Base-by-base conservation (phyloP, 1,140 invertebrate genomes). In the Pseudomyrmex cubaensis region DNA sequence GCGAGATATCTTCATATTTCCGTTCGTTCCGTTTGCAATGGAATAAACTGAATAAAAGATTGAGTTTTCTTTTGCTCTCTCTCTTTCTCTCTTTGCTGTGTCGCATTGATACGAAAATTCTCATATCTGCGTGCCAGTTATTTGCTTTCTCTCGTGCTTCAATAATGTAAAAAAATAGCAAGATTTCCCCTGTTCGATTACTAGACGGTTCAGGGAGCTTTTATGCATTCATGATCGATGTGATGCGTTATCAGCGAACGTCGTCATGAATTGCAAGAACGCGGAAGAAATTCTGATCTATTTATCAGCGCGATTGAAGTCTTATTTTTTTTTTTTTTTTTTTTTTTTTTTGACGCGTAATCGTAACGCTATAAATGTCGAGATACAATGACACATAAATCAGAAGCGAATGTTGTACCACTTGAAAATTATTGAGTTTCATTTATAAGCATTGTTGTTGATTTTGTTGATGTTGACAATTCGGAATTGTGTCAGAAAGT, bases 41-140 rank as follows among this genome's bases (percentile, higher is more conserved):
- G 66, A 61, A 80, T 80, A 80, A 80, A 80, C 66, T 80, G 76
- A 80, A 80, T 80, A 72, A 80, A 80, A 80, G 76, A 80, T 80
- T 7, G 20, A 59, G 76, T 72, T 80, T 80, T 80, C 70, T 72
- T 52, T 15, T 20, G 69, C 54, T 78, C 44, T 35, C 1, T 35
- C 35, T 25, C 35, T 35, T 5, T 35, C 35, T 7, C 35, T 35
- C 35, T 35, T 1, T 35, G 46, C 52, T 17, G 20, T 78, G 64
- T 69, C 75, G 17, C 63, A 57, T 67, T 20, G 35, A 2, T 52
- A 69, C 20, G 75, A 69, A 70, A 54, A 78, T 48, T 69, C 64
- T 78, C 66, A 78, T 57, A 78, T 70, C 76, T n/a, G 46, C 76
- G 46, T 35, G 22, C 13, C n/a, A 70, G 64, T 72, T 48, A 78